phyloP scores from a whole-genome alignment of 2,888 invertebrate species.

The Chymomyza amoena region DNA sequence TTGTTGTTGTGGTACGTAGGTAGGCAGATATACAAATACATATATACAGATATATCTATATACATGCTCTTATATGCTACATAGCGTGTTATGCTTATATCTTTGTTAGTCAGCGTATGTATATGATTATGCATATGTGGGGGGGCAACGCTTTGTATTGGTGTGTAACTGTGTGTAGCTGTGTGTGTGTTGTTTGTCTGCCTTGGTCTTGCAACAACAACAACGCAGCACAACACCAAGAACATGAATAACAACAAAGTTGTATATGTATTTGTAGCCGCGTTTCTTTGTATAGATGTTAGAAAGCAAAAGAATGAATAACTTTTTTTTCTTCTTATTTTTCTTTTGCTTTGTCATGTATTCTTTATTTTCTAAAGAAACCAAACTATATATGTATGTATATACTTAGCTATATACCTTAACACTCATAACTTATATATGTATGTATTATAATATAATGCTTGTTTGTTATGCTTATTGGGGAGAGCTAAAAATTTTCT shows the following conservation, averaged over 20 bases:
- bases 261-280: slow-evolving; percentile 20
- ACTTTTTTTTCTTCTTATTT: slow-evolving; percentile 46
- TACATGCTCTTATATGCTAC: neutral
- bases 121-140: slow-evolving; percentile 19
- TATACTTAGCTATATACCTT: neutral
- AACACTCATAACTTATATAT: neutral
- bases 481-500: slow-evolving; percentile 1
- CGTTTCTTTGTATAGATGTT: slow-evolving; percentile 29
- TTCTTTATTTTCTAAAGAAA: neutral
- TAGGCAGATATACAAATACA: slow-evolving; percentile 18
- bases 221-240: neutral
- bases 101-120: slow-evolving; percentile 4
- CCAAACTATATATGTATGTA: neutral
- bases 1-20: slow-evolving; percentile 25
- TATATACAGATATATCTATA: slow-evolving; percentile 10
- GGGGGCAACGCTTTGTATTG: neutral
- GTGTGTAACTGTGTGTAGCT: slow-evolving; percentile 25
- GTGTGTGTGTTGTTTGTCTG: slow-evolving; percentile 43
- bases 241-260: slow-evolving; percentile 14
- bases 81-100: slow-evolving; percentile 22
- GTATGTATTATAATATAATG: slow-evolving; percentile 39
- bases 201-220: neutral
- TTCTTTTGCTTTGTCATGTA: slow-evolving; percentile 55
- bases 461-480: slow-evolving; percentile 63
- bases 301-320: slow-evolving; percentile 59